These are phyloP conservation scores for Melanotaenia pygmaea DNA, from an alignment of 2,797 vertebrate genomes.

Conservation along the genomic window DNA sequence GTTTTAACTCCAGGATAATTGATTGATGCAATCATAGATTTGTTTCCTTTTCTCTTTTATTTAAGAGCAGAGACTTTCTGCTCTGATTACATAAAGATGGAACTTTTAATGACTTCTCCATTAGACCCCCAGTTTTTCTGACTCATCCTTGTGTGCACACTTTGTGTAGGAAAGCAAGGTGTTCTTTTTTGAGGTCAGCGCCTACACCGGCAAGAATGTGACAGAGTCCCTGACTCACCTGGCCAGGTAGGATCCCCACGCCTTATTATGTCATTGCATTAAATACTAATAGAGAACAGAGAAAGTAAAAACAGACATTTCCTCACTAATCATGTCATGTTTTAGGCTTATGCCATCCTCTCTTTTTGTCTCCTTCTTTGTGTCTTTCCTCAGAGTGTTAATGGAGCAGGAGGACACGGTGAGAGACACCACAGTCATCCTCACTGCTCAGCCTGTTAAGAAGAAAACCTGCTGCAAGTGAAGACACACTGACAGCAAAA, in stretches of 20 bases:
- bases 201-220: conserved; percentile 86
- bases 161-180: conserved; percentile 83
- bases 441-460: conserved; percentile 78
- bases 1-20: conserved; percentile 1
- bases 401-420: conserved; percentile 89
- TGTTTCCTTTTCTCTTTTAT: neutral
- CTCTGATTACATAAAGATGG: neutral
- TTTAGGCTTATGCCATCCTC: neutral
- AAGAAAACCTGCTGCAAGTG: conserved; percentile 89
- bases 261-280: neutral
- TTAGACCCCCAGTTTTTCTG: neutral
- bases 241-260: conserved; percentile 81
- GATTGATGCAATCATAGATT: neutral
- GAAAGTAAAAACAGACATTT: neutral
- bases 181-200: conserved; percentile 94
- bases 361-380: neutral
- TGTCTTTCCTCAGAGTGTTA: conserved; percentile 69
- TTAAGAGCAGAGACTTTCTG: neutral
- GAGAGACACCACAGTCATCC: conserved; percentile 83
- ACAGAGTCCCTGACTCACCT: conserved; percentile 87
- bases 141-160: neutral
- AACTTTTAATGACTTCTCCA: neutral
- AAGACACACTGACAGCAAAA: conserved; percentile 30
- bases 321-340: neutral
- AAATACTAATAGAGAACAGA: neutral